Evolutionary conservation across 2,113 vertebrate genomes (phyloP).

Genomic region (Corythaeola cristata): DNA sequence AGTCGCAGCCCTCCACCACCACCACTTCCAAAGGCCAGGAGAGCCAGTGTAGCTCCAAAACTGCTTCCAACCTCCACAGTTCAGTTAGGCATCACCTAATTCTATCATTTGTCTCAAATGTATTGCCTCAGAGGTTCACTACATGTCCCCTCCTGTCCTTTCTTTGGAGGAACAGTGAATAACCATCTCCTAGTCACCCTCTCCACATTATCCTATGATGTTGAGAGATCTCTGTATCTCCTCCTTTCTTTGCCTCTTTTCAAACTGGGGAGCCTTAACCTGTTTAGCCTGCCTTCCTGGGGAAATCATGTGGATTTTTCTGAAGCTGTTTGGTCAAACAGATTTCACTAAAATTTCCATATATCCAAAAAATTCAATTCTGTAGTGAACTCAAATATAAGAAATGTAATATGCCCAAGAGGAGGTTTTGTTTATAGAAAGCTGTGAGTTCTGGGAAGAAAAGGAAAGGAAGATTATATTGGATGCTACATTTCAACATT

Average conservation of each 20-base stretch:
- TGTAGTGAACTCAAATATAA: background rate
- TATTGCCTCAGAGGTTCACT: background rate
- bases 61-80: background rate
- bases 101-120: background rate
- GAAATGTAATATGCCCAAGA: background rate
- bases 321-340: background rate
- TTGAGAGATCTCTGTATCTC: background rate
- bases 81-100: background rate
- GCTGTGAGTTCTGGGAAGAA: background rate
- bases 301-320: background rate
- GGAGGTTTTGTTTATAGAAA: background rate
- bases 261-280: background rate
- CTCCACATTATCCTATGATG: background rate
- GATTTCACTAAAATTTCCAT: background rate
- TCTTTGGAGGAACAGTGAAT: background rate
- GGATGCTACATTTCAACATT: background rate
- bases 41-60: background rate
- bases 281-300: background rate
- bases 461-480: background rate
- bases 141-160: accelerated
- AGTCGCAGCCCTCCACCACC: background rate
- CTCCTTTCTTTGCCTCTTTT: background rate
- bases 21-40: background rate
- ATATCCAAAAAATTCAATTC: background rate
- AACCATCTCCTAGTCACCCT: background rate